Conservation (phyloP, 2,113 vertebrate genomes). For the Sterrhoptilus dennistouni region DNA sequence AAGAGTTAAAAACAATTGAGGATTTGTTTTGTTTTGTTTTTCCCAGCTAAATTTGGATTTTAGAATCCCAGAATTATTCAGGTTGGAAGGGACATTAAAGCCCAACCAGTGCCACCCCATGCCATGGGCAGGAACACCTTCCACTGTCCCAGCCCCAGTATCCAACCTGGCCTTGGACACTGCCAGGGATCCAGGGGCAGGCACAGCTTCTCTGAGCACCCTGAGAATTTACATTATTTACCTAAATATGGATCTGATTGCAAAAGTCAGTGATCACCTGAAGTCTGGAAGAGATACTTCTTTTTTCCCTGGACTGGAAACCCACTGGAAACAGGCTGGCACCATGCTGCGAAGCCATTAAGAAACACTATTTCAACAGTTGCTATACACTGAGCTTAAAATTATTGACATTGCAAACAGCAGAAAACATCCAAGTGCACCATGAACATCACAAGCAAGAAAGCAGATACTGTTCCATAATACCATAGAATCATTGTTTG, state of each 20-base stretch:
- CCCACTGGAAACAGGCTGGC: not conserved
- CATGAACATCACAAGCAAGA: not conserved
- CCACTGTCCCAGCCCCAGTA: not conserved
- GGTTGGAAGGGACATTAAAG: fast-evolving
- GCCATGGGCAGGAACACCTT: not conserved
- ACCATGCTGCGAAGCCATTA: not conserved
- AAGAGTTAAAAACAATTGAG: not conserved
- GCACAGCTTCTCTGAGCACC: not conserved
- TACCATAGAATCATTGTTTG: not conserved
- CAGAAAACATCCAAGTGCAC: not conserved
- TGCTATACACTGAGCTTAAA: not conserved
- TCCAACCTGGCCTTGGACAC: not conserved
- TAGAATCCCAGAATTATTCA: not conserved
- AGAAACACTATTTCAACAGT: not conserved
- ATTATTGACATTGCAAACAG: not conserved
- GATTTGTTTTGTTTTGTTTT: not conserved
- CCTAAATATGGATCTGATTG: not conserved
- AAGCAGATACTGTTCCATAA: not conserved
- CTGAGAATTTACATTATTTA: not conserved
- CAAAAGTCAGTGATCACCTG: not conserved
- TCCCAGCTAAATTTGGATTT: not conserved
- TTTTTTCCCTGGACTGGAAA: not conserved
- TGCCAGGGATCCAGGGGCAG: not conserved
- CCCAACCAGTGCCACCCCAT: fast-evolving
- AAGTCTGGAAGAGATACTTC: not conserved